These are phyloP conservation scores for Pristionchus mayeri DNA, from an alignment of 2,888 invertebrate genomes.

Conservation along the genomic window DNA sequence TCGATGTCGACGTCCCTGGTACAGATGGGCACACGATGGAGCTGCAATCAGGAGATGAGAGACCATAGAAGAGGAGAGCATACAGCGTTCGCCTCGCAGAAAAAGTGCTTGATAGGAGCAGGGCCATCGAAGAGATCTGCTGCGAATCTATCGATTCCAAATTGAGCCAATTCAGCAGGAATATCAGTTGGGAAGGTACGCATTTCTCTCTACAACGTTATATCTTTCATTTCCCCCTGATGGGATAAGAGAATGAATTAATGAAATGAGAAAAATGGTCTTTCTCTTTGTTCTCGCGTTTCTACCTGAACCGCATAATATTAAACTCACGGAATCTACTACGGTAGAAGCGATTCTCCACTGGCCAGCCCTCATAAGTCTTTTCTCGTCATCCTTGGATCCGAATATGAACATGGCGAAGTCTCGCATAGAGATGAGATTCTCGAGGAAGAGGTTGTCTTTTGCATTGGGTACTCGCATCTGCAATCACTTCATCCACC, in stretches of 20 bases:
- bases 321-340: conserved; percentile 40
- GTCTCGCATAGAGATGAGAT: conserved; percentile 62
- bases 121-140: conserved; percentile 58
- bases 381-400: conserved; percentile 56
- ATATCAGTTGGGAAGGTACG: conserved; percentile 4
- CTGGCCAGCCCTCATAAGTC: conserved; percentile 49
- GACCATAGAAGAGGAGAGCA: background rate
- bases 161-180: conserved; percentile 48
- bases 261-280: too few species aligned
- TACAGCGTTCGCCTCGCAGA: conserved; percentile 46
- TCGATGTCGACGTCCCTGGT: conserved; percentile 15
- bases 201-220: background rate
- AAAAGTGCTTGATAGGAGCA: conserved; percentile 52
- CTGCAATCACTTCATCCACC: conserved; percentile 33
- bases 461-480: conserved; percentile 52
- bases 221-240: background rate
- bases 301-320: too few species aligned
- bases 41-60: background rate
- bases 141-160: conserved; percentile 62
- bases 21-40: conserved; percentile 36
- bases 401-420: conserved; percentile 68
- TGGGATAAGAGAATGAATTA: background rate
- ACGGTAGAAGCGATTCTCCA: conserved; percentile 62
- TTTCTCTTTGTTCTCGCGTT: too few species aligned
- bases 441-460: conserved; percentile 58